phyloP scores from a whole-genome alignment of 2,797 vertebrate species.

The Sparidentex hasta region DNA sequence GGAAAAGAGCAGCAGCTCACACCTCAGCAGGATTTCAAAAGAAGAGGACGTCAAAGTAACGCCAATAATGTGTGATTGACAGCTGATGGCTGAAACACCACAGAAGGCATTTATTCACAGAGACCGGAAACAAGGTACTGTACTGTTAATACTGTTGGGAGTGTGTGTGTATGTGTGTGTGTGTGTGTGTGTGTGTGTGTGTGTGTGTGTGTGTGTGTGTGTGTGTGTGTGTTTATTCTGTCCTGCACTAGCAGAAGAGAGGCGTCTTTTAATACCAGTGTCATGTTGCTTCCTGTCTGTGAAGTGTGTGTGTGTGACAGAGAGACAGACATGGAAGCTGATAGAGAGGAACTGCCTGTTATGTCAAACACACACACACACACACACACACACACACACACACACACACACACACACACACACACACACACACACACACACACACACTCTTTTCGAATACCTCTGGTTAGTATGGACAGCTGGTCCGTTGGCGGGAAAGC shows the following conservation, averaged over 20 bases:
- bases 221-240: conserved; percentile 1
- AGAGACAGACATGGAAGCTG: conserved; percentile 23
- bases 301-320: conserved; percentile 40
- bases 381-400: conserved; percentile 44
- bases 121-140: too few species aligned
- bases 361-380: conserved; percentile 42
- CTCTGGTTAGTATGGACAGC: conserved; percentile 70
- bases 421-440: conserved; percentile 49
- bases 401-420: conserved; percentile 41
- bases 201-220: not conserved
- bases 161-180: not conserved
- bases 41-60: not conserved
- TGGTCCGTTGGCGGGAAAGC: conserved; percentile 79
- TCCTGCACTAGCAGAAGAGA: conserved; percentile 23
- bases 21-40: not conserved
- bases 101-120: not conserved
- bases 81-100: not conserved
- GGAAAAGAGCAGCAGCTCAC: not conserved
- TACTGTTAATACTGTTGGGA: not conserved
- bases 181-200: not conserved
- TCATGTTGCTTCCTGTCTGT: conserved; percentile 56
- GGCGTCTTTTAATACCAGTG: conserved; percentile 28
- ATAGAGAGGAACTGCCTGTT: conserved; percentile 47
- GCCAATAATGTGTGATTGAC: not conserved
- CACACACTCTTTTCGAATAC: conserved; percentile 54